Base-by-base conservation (phyloP, 1,140 invertebrate genomes). In the Ericerus pela region DNA sequence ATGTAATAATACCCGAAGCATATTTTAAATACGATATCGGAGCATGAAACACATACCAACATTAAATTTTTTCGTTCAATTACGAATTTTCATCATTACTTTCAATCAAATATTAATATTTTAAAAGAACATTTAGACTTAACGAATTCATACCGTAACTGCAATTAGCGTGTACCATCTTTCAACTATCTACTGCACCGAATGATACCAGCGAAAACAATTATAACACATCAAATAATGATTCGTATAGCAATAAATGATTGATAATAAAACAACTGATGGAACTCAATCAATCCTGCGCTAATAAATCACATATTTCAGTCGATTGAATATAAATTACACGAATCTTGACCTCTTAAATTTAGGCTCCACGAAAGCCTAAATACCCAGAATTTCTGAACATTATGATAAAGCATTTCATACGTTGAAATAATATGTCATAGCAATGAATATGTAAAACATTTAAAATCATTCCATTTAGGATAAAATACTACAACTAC, bases 301-400 rank as follows among this genome's bases (percentile, higher is more conserved):
- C 8, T 10, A 33, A 41, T 16, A n/a, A 41, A 6, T 6, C 22
- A 41, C 37, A 3, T 5, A 41, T 41, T n/a, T 41, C 4, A 6
- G 14, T 31, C 43, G n/a, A n/a, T n/a, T n/a, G n/a, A n/a, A n/a
- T n/a, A n/a, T n/a, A n/a, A n/a, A n/a, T n/a, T n/a, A n/a, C n/a
- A n/a, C n/a, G 26, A 47, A 47, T 47, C 20, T 47, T 47, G 41
- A 47, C 41, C 41, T 47, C 41, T 47, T 47, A 47, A 47, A 47
- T 47, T 24, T 47, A 18, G 22, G 26, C 41, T 24, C 22, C 41
- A 47, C 41, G 8, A n/a, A n/a, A n/a, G n/a, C n/a, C n/a, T n/a
- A n/a, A n/a, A n/a, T n/a, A n/a, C n/a, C n/a, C n/a, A n/a, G n/a
- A n/a, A n/a, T n/a, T n/a, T n/a, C n/a, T n/a, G n/a, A n/a, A n/a